phyloP scores from a whole-genome alignment of 2,113 vertebrate species.

The Spea multiplicata region DNA sequence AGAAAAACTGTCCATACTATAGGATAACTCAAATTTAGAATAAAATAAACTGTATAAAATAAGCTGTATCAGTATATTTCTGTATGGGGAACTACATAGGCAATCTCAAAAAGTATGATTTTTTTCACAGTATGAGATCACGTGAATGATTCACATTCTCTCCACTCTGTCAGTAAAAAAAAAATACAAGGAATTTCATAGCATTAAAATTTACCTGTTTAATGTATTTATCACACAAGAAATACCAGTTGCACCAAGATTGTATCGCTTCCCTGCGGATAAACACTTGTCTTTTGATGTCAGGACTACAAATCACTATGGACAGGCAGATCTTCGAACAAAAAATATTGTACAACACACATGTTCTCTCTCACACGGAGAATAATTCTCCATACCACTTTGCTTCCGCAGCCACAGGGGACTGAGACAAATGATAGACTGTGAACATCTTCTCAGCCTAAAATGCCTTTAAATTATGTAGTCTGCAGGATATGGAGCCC shows the following conservation, averaged over 20 bases:
- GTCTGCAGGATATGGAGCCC: constrained; percentile 12
- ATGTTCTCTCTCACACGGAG: not conserved
- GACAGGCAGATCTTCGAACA: constrained; percentile 42
- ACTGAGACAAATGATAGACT: not conserved
- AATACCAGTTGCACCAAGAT: constrained; percentile 23
- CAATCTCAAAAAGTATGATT: too few species aligned
- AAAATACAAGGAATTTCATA: not conserved
- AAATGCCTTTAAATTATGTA: constrained; percentile 36
- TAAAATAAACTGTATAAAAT: too few species aligned
- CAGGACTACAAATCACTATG: constrained; percentile 37
- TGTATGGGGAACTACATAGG: too few species aligned
- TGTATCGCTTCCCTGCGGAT: not conserved
- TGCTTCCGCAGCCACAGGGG: constrained; percentile 36
- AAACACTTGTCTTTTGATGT: constrained; percentile 44
- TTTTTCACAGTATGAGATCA: too few species aligned
- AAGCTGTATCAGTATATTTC: too few species aligned
- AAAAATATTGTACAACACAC: constrained; percentile 9
- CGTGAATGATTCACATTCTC: not conserved
- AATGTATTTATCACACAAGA: constrained; percentile 3
- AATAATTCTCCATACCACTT: not conserved
- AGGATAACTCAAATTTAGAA: too few species aligned
- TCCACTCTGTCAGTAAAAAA: not conserved
- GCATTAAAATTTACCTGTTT: not conserved
- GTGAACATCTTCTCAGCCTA: not conserved
- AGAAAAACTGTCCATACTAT: too few species aligned